Base-by-base conservation (phyloP, 1,140 invertebrate species). In the Drosophila kurseongensis region DNA sequence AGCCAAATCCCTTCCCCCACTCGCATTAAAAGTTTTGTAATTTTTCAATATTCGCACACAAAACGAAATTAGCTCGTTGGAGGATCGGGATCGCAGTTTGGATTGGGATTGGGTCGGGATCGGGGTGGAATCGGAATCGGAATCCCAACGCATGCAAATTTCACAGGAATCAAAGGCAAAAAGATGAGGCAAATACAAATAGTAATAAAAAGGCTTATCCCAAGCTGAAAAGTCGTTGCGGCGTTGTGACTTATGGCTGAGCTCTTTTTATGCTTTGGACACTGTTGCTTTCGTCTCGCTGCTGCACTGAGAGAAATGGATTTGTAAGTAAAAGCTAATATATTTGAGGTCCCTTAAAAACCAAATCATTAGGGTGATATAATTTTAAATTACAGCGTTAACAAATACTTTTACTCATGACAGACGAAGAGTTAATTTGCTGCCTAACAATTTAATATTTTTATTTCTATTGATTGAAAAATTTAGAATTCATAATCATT, bases 41-140 rank as follows among this genome's bases (percentile, higher is more conserved):
- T 89, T 89, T 89, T 89, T 89, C 84, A 89, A 89, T 89, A 89
- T 76, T 76, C 73, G 82, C 50, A 65, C 27, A 67, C 50, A 73
- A 73, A 89, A 89, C 80, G 78, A 89, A 89, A 89, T 89, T 89
- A 89, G 84, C 83, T 80, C 59, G 42, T 62, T 76, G 48, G n/a
- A 75, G 68, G 51, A 67, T 67, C 29, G 63, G 63, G 61, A 51
- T 67, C 42, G 32, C 38, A 12, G n/a, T 69, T 41, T 35, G 63
- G 52, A 40, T 32, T 57, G 58, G 59, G 27, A 52, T 75, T 10
- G 48, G 54, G 40, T 75, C n/a, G 38, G 72, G 35, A 57, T 75
- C n/a, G 56, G 54, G 38, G 40, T 59, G 29, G 68, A 54, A 45
- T 8, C 48, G 63, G 66, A 69, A 71, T 58, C 68, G 68, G 44